Percentiles rank a stretch among this genome's conserved stretches.
Conservation (phyloP, 2,888 invertebrate species). For the Chaitophorus viminalis region DNA sequence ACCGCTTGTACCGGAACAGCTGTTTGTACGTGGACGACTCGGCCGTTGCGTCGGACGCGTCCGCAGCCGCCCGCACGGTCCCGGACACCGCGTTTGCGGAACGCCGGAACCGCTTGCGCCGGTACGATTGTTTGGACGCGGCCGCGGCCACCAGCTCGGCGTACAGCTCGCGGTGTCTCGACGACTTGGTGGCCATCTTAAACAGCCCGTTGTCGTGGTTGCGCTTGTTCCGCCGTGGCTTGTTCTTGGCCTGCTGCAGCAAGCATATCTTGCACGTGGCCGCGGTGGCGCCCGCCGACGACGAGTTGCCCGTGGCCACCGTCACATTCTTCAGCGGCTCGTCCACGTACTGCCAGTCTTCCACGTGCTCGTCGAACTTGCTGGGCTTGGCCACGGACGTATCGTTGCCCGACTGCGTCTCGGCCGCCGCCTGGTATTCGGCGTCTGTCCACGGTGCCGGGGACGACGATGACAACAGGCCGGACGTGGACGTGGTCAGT, state of each 20-base stretch:
- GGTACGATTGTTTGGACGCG: slow-evolving; percentile 37
- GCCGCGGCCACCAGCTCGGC: slow-evolving; percentile 31
- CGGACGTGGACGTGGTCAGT: not conserved
- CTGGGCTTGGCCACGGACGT: slow-evolving; percentile 64
- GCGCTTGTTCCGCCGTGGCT: slow-evolving; percentile 45
- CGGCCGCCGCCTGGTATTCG: not conserved
- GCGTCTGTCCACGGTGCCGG: not conserved
- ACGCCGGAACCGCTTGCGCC: slow-evolving; percentile 46
- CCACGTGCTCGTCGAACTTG: slow-evolving; percentile 66
- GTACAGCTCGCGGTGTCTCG: slow-evolving; percentile 24
- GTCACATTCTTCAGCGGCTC: slow-evolving; percentile 62
- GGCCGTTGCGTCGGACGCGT: not conserved
- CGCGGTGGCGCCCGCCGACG: not conserved
- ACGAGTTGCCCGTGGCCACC: not conserved
- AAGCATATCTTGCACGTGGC: slow-evolving; percentile 35
- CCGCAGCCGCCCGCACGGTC: not conserved
- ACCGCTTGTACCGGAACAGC: slow-evolving; percentile 38
- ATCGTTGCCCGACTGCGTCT: not conserved
- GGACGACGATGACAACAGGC: not conserved
- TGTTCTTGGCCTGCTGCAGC: slow-evolving; percentile 34
- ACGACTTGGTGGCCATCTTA: slow-evolving; percentile 25
- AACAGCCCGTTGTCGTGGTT: slow-evolving; percentile 31
- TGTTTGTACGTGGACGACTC: slow-evolving; percentile 33
- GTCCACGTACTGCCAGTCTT: slow-evolving; percentile 65
- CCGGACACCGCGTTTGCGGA: not conserved